Percentiles rank a stretch among this genome's conserved stretches.
phyloP scores from a whole-genome alignment of 2,113 vertebrate species.

The Seriola dumerili region DNA sequence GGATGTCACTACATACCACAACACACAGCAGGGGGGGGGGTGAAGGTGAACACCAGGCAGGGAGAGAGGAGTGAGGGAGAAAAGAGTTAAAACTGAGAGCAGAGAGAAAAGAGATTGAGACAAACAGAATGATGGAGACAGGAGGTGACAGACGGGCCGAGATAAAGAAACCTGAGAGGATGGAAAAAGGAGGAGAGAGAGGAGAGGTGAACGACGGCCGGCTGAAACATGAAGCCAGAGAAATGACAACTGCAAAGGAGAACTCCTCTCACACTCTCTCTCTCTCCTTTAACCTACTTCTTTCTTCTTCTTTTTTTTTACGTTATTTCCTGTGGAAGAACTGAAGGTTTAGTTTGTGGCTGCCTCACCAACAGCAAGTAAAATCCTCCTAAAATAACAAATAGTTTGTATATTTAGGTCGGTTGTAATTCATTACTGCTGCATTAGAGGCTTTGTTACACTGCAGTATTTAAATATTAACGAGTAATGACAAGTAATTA shows the following conservation, averaged over 20 bases:
- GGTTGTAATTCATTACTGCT: too few relatives aligned
- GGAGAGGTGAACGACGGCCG: background rate
- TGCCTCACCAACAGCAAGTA: too few relatives aligned
- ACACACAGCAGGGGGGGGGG: constrained; percentile 10
- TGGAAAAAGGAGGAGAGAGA: background rate
- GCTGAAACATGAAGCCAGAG: background rate
- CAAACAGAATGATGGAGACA: background rate
- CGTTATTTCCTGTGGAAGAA: background rate
- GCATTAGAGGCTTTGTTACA: too few relatives aligned
- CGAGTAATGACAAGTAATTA: too few relatives aligned
- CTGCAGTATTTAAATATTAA: too few relatives aligned
- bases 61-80: background rate
- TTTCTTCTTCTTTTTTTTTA: background rate
- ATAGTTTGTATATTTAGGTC: too few relatives aligned
- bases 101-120: background rate
- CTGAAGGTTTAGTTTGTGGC: background rate
- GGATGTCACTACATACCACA: constrained; percentile 30
- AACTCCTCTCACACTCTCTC: background rate
- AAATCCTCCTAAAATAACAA: too few relatives aligned
- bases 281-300: background rate
- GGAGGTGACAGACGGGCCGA: constrained; percentile 2
- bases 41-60: background rate
- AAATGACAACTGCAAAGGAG: constrained; percentile 12
- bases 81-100: background rate
- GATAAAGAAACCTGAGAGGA: background rate